Conservation (phyloP, 1,140 invertebrate genomes). For the Acromyrmex echinatior region DNA sequence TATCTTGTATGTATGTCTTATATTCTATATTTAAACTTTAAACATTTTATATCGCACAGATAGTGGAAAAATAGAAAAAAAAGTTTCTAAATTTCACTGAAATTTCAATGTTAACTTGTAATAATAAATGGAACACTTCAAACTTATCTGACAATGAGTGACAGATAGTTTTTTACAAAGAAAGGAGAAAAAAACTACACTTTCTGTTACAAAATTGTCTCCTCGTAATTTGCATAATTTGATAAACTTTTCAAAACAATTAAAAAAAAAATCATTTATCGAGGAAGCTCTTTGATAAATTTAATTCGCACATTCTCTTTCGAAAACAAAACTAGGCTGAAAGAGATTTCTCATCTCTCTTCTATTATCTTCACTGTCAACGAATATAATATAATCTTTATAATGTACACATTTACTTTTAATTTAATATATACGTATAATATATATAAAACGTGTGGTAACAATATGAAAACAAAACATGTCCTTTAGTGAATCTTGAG, state of each 20-base stretch:
- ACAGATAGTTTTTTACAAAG: background rate
- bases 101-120: slow-evolving; percentile 21
- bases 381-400: slow-evolving; percentile 22
- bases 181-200: background rate
- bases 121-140: slow-evolving; percentile 2
- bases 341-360: background rate
- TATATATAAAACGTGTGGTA: too few relatives aligned
- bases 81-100: background rate
- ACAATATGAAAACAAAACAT: slow-evolving; percentile 8
- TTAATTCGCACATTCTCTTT: background rate
- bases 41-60: background rate
- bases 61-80: background rate
- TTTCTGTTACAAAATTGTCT: background rate
- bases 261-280: slow-evolving; percentile 3
- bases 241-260: slow-evolving; percentile 13
- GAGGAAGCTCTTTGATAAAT: background rate
- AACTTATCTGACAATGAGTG: background rate
- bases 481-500: slow-evolving; percentile 22
- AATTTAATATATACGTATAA: too few relatives aligned
- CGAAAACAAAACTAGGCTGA: slow-evolving; percentile 18
- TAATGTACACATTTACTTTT: too few relatives aligned
- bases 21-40: background rate
- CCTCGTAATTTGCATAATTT: background rate
- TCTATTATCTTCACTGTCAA: slow-evolving; percentile 11
- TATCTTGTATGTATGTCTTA: background rate